Percentiles rank a stretch among this genome's conserved stretches.
Conservation (phyloP, 2,797 vertebrate species). For the Todus mexicanus region DNA sequence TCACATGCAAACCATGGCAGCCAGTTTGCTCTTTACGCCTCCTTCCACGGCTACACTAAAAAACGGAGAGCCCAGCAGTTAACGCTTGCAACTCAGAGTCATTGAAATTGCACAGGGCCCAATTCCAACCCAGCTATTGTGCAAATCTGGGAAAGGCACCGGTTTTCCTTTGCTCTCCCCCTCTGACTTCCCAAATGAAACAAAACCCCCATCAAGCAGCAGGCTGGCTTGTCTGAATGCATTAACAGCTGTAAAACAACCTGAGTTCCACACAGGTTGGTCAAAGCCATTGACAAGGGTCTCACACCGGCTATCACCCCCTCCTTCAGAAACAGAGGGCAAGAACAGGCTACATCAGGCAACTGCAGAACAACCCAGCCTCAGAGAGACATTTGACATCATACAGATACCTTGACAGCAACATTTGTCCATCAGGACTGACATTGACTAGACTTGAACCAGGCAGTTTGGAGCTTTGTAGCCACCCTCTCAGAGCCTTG, state of each 20-base stretch:
- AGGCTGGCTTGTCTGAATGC: not conserved
- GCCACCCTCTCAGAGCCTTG: not conserved
- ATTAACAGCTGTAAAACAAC: constrained; percentile 13
- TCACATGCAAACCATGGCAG: not conserved
- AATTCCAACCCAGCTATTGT: constrained; percentile 7
- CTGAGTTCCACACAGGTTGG: not conserved
- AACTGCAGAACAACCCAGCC: not conserved
- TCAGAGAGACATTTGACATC: not conserved
- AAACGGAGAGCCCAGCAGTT: not conserved
- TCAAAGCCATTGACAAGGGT: not conserved
- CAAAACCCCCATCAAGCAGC: constrained; percentile 12
- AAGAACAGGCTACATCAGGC: not conserved
- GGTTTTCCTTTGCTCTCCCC: not conserved
- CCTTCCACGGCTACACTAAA: not conserved
- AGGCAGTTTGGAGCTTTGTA: not conserved
- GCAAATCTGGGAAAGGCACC: constrained; percentile 27
- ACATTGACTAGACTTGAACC: not conserved
- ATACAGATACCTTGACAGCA: not conserved
- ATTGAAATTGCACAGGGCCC: not conserved
- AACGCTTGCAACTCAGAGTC: not conserved
- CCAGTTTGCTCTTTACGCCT: not conserved
- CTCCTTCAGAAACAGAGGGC: not conserved
- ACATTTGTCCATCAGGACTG: not conserved
- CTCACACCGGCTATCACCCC: not conserved
- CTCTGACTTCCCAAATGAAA: fast-evolving